Evolutionary conservation across 2,888 invertebrate species (phyloP), one percentile per base, ranked within the genome.

Genomic region (Folsomia manolachei): DNA sequence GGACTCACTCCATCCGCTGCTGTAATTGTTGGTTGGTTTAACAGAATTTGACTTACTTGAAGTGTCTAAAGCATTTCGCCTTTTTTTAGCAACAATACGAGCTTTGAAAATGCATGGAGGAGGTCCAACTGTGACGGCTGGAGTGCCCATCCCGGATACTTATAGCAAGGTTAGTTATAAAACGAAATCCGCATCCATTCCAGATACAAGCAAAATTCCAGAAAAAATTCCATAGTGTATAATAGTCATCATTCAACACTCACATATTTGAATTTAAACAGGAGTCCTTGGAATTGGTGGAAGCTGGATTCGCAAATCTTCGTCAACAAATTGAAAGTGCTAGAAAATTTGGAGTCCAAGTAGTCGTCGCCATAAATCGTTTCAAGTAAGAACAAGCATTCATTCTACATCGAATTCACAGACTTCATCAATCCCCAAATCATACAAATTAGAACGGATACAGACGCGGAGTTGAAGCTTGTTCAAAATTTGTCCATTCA

Each of bases 91-190:
- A 0, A 97, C 98, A 0, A 88, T 98, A 23, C 87, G 98, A 75
- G 98, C 99, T 21, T 87, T 99, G 70, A 99, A 99, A 87, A 96
- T 98, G 95, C 99, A 99, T 84, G 99, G 99, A 27, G 98, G 98
- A 63, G 99, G 97, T 0, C 95, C 97, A 0, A 83, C 91, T 0
- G 96, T 98, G 11, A 88, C 89, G 0, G 89, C 94, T 1, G 96
- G 96, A 1, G 85, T 89, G n/a, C 92, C 94, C 0, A 86, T 97
- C 0, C 89, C 93, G 75, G 88, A 89, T 60, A 94, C 91, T 81
- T 99, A 99, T 82, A 86, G 88, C 0, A 87, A 87, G 80, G 84
- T 84, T 78, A 63, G 27, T 71, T 19, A 63, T 24, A 11, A 23
- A 23, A 11, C 9, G 11, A 11, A 24, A 23, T 63, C 24, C 27